Percentiles rank a stretch among this genome's conserved stretches.
Evolutionary conservation across 2,113 vertebrate genomes (phyloP).

Genomic region (Taxidea taxus): DNA sequence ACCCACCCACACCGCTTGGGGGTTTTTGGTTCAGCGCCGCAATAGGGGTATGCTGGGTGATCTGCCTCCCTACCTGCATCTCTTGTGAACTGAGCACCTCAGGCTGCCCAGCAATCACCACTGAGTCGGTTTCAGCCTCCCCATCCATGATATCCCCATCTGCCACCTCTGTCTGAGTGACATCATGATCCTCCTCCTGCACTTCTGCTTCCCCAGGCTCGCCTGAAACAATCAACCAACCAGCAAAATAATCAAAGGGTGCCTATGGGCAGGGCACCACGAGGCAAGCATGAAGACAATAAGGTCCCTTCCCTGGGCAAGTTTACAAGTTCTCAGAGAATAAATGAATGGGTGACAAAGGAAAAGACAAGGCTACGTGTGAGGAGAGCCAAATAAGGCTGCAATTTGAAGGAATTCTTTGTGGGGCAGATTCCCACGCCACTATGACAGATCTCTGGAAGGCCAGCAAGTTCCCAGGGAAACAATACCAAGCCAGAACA

Average conservation of each 20-base stretch:
- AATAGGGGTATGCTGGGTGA: conserved; percentile 30
- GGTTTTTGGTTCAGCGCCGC: conserved; percentile 21
- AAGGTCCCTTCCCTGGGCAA: conserved; percentile 47
- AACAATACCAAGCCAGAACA: conserved; percentile 58
- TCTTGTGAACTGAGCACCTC: conserved; percentile 94
- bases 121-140: conserved; percentile 91
- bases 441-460: conserved; percentile 64
- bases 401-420: conserved; percentile 63
- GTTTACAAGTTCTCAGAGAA: conserved; percentile 64
- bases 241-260: conserved; percentile 73
- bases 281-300: conserved; percentile 59
- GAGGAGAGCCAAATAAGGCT: conserved; percentile 71
- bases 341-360: conserved; percentile 72
- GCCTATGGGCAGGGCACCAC: conserved; percentile 35
- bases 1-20: conserved; percentile 65
- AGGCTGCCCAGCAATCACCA: conserved; percentile 93
- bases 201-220: conserved; percentile 90
- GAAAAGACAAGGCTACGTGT: conserved; percentile 74
- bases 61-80: conserved; percentile 89
- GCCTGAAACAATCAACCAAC: conserved; percentile 82
- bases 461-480: conserved; percentile 67
- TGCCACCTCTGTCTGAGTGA: conserved; percentile 88
- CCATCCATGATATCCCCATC: conserved; percentile 96
- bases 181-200: conserved; percentile 89
- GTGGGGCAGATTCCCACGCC: conserved; percentile 57